Conservation (phyloP, 1,140 invertebrate species). For the Anastatus disparis region DNA sequence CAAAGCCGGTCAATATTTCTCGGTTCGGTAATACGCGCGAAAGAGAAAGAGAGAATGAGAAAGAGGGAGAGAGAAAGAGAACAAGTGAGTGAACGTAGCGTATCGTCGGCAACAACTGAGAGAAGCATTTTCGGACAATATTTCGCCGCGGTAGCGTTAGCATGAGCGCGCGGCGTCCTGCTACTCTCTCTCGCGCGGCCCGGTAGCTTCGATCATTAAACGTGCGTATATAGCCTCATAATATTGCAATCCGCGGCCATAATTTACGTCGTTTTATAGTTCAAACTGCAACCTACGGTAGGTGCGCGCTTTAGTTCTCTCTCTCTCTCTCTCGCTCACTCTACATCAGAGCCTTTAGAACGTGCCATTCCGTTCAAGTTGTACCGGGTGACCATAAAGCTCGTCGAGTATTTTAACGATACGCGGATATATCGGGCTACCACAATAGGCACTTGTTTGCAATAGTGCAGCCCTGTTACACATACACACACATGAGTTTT, state of each 20-base stretch:
- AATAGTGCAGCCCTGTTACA: slow-evolving; percentile 40
- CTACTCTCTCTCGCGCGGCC: slow-evolving; percentile 30
- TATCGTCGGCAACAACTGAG: slow-evolving; percentile 26
- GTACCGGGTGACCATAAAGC: slow-evolving; percentile 65
- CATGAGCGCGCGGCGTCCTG: too few species aligned
- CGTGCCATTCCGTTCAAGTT: slow-evolving; percentile 62
- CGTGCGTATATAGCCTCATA: slow-evolving; percentile 68
- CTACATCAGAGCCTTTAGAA: slow-evolving; percentile 60
- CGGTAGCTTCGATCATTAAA: slow-evolving; percentile 68
- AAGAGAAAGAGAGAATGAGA: slow-evolving; percentile 30
- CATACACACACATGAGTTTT: not conserved
- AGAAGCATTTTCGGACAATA: slow-evolving; percentile 60
- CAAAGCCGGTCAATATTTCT: slow-evolving; percentile 38
- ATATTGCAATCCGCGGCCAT: slow-evolving; percentile 67
- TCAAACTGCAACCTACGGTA: slow-evolving; percentile 64
- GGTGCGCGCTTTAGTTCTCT: slow-evolving; percentile 4
- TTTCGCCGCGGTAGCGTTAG: slow-evolving; percentile 57
- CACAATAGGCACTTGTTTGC: slow-evolving; percentile 42
- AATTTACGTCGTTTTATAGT: slow-evolving; percentile 69
- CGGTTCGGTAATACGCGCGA: slow-evolving; percentile 35
- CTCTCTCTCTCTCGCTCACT: slow-evolving; percentile 34
- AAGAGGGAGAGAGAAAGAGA: slow-evolving; percentile 23
- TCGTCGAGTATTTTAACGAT: slow-evolving; percentile 57
- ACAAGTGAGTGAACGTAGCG: too few species aligned
- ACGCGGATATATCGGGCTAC: slow-evolving; percentile 49